Evolutionary conservation across 2,113 vertebrate species (phyloP).

Genomic region (Myotis brandtii): DNA sequence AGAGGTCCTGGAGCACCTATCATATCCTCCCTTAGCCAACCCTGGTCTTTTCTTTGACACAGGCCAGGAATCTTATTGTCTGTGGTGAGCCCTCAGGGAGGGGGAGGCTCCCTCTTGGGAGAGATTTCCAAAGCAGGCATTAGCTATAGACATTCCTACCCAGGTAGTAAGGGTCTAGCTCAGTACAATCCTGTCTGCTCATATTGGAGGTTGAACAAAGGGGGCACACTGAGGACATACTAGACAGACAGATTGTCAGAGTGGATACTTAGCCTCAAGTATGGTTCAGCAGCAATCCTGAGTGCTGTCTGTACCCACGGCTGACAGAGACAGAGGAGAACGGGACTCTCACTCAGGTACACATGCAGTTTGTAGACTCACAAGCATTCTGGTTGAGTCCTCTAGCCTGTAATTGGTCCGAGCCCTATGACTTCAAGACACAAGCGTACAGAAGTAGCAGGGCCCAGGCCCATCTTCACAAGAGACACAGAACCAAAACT

Average conservation of each 20-base stretch:
- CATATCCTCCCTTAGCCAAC: neutral
- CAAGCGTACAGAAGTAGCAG: neutral
- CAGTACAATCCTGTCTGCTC: neutral
- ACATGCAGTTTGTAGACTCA: neutral
- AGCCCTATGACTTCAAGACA: neutral
- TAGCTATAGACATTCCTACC: neutral
- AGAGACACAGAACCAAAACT: constrained; percentile 15
- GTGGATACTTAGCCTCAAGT: neutral
- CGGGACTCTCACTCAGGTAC: neutral
- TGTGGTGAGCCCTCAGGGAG: neutral
- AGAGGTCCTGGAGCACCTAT: neutral
- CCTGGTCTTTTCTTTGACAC: neutral
- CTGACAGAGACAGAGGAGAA: neutral
- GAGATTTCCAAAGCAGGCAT: neutral
- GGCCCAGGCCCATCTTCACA: neutral
- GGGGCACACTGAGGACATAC: neutral
- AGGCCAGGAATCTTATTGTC: neutral
- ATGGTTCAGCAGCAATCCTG: neutral
- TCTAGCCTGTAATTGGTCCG: neutral
- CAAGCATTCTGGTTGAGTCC: neutral
- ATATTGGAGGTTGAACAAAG: neutral
- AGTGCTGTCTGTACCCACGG: neutral
- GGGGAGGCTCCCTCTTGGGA: neutral
- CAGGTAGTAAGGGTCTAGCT: neutral
- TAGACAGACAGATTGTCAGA: neutral